Evolutionary conservation across 2,888 invertebrate genomes (phyloP), one percentile per base, ranked within the genome.

Genomic region (Ormyrus nitidulus): DNA sequence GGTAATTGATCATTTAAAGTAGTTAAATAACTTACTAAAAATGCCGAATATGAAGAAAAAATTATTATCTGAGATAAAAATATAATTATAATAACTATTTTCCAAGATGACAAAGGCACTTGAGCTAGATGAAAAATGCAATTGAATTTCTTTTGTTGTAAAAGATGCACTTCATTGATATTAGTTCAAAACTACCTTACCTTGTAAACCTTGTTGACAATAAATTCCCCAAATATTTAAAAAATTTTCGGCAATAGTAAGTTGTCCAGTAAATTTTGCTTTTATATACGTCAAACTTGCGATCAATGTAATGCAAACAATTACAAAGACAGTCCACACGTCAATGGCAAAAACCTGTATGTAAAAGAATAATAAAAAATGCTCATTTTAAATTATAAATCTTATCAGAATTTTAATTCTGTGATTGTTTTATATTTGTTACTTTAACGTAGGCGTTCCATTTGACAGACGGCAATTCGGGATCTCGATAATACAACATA

Each of bases 371-470:
- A 34, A 34, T 34, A 34, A 34, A 3, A 34, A 34, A 34, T 34
- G 3, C 3, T 34, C 1, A 34, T 34, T 34, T 0, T 34, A 34
- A 34, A 34, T 34, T 34, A 34, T 4, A 34, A 34, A 34, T 34
- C 3, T 34, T 34, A 34, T 4, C 34, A 34, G 34, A 34, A 34
- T 34, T 34, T 34, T 34, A 4, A 34, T 34, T 34, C 34, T 34
- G 34, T 34, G 2, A 34, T 34, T 56, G 11, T 66, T 4, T 53
- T 19, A 19, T 66, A 5, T 51, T 53, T 44, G 13, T 66, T 19
- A 88, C 88, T 85, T 84, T 83, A 9, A 87, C 84, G 64, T 88
- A 87, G 11, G 84, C 84, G 6, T 83, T 81, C 88, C 87, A 89
- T 9, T 84, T 82, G 0, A 89, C 83, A 0, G 58, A 51, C 0